Evolutionary conservation across 1,140 invertebrate genomes (phyloP).

Genomic region (Nephotettix cincticeps): DNA sequence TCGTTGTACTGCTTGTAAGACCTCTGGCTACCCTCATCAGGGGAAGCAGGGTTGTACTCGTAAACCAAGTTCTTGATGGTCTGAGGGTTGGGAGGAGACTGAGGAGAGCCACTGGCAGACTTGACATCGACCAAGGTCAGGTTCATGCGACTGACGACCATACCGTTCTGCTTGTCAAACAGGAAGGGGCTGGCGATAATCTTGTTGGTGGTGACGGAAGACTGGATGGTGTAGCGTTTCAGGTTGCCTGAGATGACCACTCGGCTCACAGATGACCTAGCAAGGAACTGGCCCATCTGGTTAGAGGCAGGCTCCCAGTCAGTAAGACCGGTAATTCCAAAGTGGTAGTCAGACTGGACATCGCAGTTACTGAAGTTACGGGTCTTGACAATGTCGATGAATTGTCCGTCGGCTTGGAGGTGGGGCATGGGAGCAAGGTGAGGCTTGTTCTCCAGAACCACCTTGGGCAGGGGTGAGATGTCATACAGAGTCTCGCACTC

Average conservation of each 20-base stretch:
- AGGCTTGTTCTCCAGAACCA: constrained; percentile 48
- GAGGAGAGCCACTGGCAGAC: constrained; percentile 30
- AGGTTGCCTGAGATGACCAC: constrained; percentile 55
- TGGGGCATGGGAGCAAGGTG: constrained; percentile 53
- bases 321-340: constrained; percentile 53
- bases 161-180: constrained; percentile 52
- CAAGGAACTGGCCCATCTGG: constrained; percentile 56
- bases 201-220: constrained; percentile 57
- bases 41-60: constrained; percentile 43
- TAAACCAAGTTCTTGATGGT: constrained; percentile 58
- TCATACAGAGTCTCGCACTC: constrained; percentile 66
- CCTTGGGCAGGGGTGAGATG: constrained; percentile 56
- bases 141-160: constrained; percentile 59
- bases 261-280: constrained; percentile 54
- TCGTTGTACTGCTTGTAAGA: constrained; percentile 21
- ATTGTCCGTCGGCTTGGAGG: constrained; percentile 49
- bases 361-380: constrained; percentile 64
- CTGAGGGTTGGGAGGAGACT: constrained; percentile 43
- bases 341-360: constrained; percentile 58
- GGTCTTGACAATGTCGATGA: constrained; percentile 62
- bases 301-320: constrained; percentile 56
- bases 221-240: constrained; percentile 59
- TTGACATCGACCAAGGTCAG: constrained; percentile 51
- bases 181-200: constrained; percentile 55
- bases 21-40: constrained; percentile 20